Evolutionary conservation across 2,888 invertebrate species (phyloP).

Genomic region (Bhutanitis thaidina): DNA sequence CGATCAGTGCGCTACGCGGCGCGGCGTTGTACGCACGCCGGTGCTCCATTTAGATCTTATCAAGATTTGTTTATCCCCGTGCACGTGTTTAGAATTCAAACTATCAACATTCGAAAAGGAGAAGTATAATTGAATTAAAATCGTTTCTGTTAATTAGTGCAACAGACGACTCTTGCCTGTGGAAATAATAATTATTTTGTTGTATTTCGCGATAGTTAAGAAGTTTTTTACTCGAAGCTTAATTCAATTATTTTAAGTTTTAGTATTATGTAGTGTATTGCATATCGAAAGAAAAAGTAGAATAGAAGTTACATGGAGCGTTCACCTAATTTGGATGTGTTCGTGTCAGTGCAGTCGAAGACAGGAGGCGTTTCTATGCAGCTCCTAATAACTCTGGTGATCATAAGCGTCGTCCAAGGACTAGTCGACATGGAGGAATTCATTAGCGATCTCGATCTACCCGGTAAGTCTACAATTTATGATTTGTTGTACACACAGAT

Average conservation of each 20-base stretch:
- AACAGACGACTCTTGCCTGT: not conserved
- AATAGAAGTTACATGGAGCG: constrained; percentile 11
- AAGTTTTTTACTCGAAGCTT: not conserved
- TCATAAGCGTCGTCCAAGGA: constrained; percentile 4
- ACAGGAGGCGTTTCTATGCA: constrained; percentile 2
- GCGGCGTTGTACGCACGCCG: constrained; percentile 49
- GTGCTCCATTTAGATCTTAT: constrained; percentile 10
- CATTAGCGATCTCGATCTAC: constrained; percentile 15
- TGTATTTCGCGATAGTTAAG: not conserved
- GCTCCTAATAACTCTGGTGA: constrained; percentile 1
- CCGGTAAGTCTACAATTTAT: constrained; percentile 4
- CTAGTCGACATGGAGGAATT: constrained; percentile 13
- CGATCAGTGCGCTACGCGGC: constrained; percentile 59
- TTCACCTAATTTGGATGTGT: not conserved
- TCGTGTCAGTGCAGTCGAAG: not conserved
- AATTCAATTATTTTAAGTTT: not conserved
- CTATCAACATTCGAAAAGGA: constrained; percentile 10
- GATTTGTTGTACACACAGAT: too few relatives aligned
- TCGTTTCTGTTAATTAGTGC: not conserved
- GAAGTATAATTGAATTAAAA: not conserved
- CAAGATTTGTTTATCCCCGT: constrained; percentile 16
- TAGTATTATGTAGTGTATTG: constrained; percentile 4
- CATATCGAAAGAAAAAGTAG: not conserved
- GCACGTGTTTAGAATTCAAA: constrained; percentile 15
- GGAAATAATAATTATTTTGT: not conserved